Evolutionary conservation across 2,888 invertebrate species (phyloP), one percentile per base, ranked within the genome.

Genomic region (Caenorhabditis panamensis): DNA sequence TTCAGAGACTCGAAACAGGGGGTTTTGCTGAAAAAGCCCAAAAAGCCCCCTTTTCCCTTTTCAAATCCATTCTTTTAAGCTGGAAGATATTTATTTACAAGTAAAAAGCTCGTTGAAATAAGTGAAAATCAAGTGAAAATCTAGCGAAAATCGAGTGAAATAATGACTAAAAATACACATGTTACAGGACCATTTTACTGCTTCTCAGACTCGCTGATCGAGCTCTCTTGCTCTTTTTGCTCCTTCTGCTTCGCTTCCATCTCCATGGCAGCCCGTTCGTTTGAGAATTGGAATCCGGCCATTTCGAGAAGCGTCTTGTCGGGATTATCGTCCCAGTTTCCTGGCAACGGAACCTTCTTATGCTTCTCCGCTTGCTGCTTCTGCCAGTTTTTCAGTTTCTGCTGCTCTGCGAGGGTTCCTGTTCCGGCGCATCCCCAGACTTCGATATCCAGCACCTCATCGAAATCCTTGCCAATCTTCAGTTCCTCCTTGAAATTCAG

Each of bases 241-340:
- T 36, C n/a, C 20, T 28, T 41, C 18, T 22, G 36, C 36, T 44
- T 67, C 36, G 80, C 77, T 31, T 82, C 84, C 71, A 72, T 71
- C 28, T 84, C 85, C 85, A 85, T 85, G 1, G 51, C 37, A 11
- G 79, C 61, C 28, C 86, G 37, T 54, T 87, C 88, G 51, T 82
- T 86, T 22, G 86, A 88, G 66, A 86, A 87, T 56, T 87, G 82
- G 71, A 88, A 89, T 16, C 96, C 96, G 1, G 95, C 96, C 90
- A 96, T 92, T 91, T 96, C 95, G 81, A 96, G 92, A 62, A 96
- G 93, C 91, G 96, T 96, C 73, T 96, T 94, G 93, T 97, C 97
- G 0, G 97, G 96, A 92, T 96, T 96, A 91, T 97, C 96, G 90
- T 95, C 94, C 97, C 97, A 97, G 91, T 96, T 96, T 22, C 95